These are phyloP conservation scores for Brachionus calyciflorus DNA, from an alignment of 1,140 invertebrate genomes.

Conservation along the genomic window DNA sequence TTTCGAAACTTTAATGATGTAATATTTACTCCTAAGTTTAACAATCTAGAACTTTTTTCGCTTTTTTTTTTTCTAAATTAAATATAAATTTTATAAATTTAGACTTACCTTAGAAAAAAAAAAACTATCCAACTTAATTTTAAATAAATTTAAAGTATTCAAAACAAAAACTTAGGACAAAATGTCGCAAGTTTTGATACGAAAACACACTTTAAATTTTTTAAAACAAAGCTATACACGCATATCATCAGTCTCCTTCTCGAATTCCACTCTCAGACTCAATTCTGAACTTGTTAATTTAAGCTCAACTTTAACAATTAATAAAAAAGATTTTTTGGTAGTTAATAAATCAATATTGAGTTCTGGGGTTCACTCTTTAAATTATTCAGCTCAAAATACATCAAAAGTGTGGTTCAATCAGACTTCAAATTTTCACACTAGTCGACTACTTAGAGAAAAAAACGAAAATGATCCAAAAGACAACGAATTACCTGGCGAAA, in stretches of 20 bases:
- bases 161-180: background rate
- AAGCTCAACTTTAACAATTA: too few relatives aligned
- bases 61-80: too few relatives aligned
- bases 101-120: background rate
- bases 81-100: too few relatives aligned
- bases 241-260: background rate
- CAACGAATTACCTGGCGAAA: background rate
- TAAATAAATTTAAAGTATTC: background rate
- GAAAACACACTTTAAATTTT: background rate
- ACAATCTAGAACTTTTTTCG: background rate
- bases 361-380: too few relatives aligned
- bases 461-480: conserved; percentile 33
- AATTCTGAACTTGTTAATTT: too few relatives aligned
- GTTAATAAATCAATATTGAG: too few relatives aligned
- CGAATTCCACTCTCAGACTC: background rate
- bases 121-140: background rate
- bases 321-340: too few relatives aligned
- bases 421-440: background rate
- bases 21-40: background rate
- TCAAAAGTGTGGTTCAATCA: background rate
- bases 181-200: conserved; percentile 34
- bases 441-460: background rate
- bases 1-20: conserved; percentile 19
- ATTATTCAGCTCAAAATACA: background rate
- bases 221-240: background rate